Percentiles rank a stretch among this genome's conserved stretches.
phyloP scores from a whole-genome alignment of 2,888 invertebrate species.

The Synergus itoensis region DNA sequence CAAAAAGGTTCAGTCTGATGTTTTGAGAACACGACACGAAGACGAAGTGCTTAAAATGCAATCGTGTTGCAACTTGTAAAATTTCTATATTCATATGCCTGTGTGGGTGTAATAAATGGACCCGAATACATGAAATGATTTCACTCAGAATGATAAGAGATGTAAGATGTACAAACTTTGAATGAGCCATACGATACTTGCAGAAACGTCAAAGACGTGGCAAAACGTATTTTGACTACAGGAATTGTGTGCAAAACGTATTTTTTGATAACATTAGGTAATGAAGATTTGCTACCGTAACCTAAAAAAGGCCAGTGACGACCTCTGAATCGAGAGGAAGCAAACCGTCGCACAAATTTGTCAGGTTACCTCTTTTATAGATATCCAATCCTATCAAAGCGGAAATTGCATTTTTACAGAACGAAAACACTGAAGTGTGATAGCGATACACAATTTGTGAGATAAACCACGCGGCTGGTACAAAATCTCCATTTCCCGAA shows the following conservation, averaged over 20 bases:
- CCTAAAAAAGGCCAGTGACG: slow-evolving; percentile 16
- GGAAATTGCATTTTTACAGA: slow-evolving; percentile 14
- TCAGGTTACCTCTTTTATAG: slow-evolving; percentile 10
- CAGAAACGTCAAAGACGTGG: neutral
- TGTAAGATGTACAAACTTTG: neutral
- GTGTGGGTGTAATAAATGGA: slow-evolving; percentile 14
- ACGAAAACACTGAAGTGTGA: too few relatives aligned
- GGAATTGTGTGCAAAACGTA: neutral
- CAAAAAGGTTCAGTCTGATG: neutral
- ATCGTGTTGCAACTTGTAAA: neutral
- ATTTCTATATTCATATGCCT: neutral
- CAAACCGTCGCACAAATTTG: too few relatives aligned
- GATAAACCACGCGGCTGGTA: slow-evolving; percentile 19
- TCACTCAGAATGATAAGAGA: neutral
- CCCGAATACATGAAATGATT: neutral
- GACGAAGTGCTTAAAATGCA: neutral
- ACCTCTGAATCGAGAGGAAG: neutral
- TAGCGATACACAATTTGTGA: neutral
- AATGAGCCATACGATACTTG: neutral
- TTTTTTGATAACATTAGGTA: slow-evolving; percentile 16
- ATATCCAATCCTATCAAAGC: neutral
- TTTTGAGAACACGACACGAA: neutral
- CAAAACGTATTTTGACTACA: neutral
- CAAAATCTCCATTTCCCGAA: slow-evolving; percentile 18
- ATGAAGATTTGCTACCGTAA: slow-evolving; percentile 26